Evolutionary conservation across 2,888 invertebrate genomes (phyloP).

Genomic region (Leucoma salicis): DNA sequence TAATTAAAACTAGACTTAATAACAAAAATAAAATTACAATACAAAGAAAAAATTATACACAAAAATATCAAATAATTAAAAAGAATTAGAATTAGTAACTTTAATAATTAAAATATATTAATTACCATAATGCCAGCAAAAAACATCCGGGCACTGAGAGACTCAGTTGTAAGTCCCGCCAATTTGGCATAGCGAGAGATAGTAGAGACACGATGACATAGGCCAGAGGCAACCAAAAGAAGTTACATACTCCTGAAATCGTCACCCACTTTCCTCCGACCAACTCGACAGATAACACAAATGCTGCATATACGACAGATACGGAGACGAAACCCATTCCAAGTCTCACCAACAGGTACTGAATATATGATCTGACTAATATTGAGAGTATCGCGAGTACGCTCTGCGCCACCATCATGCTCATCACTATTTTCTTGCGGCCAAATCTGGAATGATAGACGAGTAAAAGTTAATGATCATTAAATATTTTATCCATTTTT

Average conservation of each 20-base stretch:
- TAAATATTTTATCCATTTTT: too few species aligned
- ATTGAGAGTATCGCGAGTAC: conserved; percentile 86
- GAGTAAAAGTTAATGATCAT: too few species aligned
- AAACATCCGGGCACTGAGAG: conserved; percentile 88
- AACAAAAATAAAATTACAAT: background rate
- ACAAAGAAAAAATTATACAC: background rate
- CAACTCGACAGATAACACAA: conserved; percentile 89
- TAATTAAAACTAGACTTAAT: background rate
- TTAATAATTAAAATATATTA: too few species aligned
- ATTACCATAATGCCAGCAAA: conserved; percentile 85
- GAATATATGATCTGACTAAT: conserved; percentile 86
- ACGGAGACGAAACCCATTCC: conserved; percentile 89
- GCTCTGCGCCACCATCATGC: conserved; percentile 86
- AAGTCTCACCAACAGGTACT: conserved; percentile 86
- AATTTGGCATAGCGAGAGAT: conserved; percentile 87
- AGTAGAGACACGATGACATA: conserved; percentile 88
- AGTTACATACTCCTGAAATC: conserved; percentile 90
- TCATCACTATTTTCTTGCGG: conserved; percentile 88
- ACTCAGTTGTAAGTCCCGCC: conserved; percentile 87
- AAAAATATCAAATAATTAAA: background rate
- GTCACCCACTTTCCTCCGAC: conserved; percentile 91
- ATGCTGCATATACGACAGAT: conserved; percentile 91
- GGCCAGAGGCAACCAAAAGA: conserved; percentile 89
- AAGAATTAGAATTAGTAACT: too few species aligned
- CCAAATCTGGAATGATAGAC: conserved; percentile 84